Evolutionary conservation across 2,888 invertebrate genomes (phyloP).

Genomic region (Parapristionchus giblindavisi): DNA sequence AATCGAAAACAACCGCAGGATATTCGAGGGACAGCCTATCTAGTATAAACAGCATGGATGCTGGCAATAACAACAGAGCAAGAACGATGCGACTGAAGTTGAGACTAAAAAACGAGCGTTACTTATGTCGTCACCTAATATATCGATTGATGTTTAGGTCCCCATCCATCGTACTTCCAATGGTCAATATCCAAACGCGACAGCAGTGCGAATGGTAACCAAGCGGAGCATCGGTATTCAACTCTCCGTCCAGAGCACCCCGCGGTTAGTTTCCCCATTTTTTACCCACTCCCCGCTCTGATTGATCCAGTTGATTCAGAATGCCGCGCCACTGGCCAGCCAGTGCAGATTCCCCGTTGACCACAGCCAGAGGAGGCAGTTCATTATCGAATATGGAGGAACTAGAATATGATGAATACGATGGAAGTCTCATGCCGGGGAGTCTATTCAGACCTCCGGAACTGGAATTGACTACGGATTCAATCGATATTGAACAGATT

Average conservation of each 20-base stretch:
- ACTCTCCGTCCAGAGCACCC: constrained; percentile 61
- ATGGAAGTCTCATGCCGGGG: constrained; percentile 34
- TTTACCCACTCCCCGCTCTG: not conserved
- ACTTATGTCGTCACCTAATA: too few relatives aligned
- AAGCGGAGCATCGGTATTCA: constrained; percentile 64
- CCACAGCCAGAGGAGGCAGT: constrained; percentile 29
- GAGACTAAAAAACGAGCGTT: too few relatives aligned
- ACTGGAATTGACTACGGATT: constrained; percentile 20
- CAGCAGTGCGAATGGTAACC: constrained; percentile 1
- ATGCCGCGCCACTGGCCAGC: constrained; percentile 10
- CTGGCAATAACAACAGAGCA: too few relatives aligned
- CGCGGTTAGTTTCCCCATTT: constrained; percentile 44
- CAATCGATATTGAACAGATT: constrained; percentile 23
- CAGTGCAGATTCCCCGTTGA: constrained; percentile 27
- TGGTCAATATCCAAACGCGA: not conserved
- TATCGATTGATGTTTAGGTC: constrained; percentile 4
- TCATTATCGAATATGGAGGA: constrained; percentile 38
- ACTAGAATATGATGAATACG: constrained; percentile 39
- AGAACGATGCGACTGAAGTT: too few relatives aligned
- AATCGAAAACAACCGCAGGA: too few relatives aligned
- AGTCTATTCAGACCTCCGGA: constrained; percentile 15
- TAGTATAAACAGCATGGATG: too few relatives aligned
- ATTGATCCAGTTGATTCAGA: not conserved
- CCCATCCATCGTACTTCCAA: constrained; percentile 22
- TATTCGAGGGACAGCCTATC: too few relatives aligned